phyloP scores from a whole-genome alignment of 2,888 invertebrate genomes.

The Orchesella flavescens region DNA sequence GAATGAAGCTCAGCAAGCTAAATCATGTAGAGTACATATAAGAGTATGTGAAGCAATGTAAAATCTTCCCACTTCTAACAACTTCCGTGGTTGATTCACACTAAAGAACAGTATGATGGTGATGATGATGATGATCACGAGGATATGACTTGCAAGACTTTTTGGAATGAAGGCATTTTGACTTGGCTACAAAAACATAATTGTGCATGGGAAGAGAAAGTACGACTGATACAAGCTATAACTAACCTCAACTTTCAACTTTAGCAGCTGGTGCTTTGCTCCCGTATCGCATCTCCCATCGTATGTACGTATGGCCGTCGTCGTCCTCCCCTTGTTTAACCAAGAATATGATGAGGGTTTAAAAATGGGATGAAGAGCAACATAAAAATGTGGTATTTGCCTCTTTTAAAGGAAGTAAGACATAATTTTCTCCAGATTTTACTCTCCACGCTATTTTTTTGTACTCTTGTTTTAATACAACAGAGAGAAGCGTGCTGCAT shows the following conservation, averaged over 20 bases:
- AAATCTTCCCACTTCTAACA: slow-evolving; percentile 38
- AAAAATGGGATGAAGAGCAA: slow-evolving; percentile 49
- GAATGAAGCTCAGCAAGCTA: neutral
- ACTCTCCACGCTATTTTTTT: slow-evolving; percentile 3
- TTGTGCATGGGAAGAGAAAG: slow-evolving; percentile 8
- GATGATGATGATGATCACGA: slow-evolving; percentile 1
- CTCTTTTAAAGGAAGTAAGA: slow-evolving; percentile 43
- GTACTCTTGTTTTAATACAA: slow-evolving; percentile 5
- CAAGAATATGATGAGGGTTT: slow-evolving; percentile 47
- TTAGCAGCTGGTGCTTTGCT: slow-evolving; percentile 26
- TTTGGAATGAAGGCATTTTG: slow-evolving; percentile 5
- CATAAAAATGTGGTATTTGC: slow-evolving; percentile 52
- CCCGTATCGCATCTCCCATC: neutral
- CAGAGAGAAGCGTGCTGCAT: neutral
- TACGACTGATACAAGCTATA: slow-evolving; percentile 24
- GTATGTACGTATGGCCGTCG: neutral
- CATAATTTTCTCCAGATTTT: slow-evolving; percentile 54
- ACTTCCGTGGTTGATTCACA: slow-evolving; percentile 54
- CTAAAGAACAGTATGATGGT: slow-evolving; percentile 22
- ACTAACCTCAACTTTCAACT: slow-evolving; percentile 55
- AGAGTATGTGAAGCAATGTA: slow-evolving; percentile 7
- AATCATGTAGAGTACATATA: neutral
- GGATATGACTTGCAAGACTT: neutral
- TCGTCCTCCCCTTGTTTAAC: neutral
- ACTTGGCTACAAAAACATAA: slow-evolving; percentile 22